Evolutionary conservation across 1,140 invertebrate species (phyloP), one percentile per base, ranked within the genome.

Genomic region (Trichogramma pretiosum): DNA sequence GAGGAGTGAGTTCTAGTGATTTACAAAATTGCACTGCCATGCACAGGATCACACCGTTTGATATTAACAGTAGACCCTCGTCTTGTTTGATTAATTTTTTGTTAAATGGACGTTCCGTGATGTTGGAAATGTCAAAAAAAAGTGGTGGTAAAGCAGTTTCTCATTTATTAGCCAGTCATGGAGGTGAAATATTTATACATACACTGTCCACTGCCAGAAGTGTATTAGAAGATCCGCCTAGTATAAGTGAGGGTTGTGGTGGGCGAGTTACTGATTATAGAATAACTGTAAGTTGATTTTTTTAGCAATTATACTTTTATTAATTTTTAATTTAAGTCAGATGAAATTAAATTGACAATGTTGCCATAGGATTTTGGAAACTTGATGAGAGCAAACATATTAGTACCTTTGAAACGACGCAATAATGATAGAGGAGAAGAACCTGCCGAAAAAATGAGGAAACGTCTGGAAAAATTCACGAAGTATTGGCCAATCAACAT

Each of bases 61-160:
- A 98, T 70, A 92, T 98, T 0, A 97, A 94, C 50, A 88, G 85
- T 17, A 77, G 94, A 11, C 94, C 93, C 0, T 96, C 93, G 1
- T 89, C 93, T 0, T 98, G 94, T 71, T 73, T 98, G 19, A 96
- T 95, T 14, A 97, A 97, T 68, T 98, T 98, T 67, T 73, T 98
- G 11, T 74, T 97, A 0, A 93, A 90, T 61, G 93, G 93, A 19
- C 76, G 89, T 24, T 92, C 91, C 0, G 94, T 98, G 1, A 90
- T 95, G 78, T 68, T 98, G 17, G 94, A 98, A 74, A 90, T 96
- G 80, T 88, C 89, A 5, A 65, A 78, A 22, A 91, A 91, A 68
- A 80, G 84, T 23, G 88, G 89, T 5, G 81, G 84, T 0, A 90
- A 94, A 65, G 83, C 89, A 0, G 87, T 92, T 30, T 94, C 91